Percentiles rank a stretch among this genome's conserved stretches.
These are phyloP conservation scores for Octodon degus DNA, from an alignment of 2,113 vertebrate genomes.

Conservation along the genomic window DNA sequence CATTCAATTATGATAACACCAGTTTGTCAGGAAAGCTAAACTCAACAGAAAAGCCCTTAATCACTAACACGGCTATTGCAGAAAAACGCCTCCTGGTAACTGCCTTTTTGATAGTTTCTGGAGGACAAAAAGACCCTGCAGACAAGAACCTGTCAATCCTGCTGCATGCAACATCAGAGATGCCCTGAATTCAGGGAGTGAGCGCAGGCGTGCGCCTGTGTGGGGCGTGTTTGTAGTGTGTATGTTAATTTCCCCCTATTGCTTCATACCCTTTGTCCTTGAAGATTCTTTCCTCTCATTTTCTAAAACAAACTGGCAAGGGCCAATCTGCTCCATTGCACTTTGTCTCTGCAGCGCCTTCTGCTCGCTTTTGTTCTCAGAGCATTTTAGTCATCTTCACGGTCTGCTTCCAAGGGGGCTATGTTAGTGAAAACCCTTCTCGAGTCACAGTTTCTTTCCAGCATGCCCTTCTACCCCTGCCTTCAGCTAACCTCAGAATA, in stretches of 20 bases:
- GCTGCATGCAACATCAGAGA: not conserved
- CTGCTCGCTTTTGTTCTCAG: not conserved
- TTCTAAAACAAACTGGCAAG: constrained; percentile 48
- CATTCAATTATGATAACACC: constrained; percentile 67
- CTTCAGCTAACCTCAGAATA: constrained; percentile 55
- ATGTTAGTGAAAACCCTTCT: constrained; percentile 18
- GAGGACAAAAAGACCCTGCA: constrained; percentile 51
- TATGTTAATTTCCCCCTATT: not conserved
- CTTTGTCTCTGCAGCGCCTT: constrained; percentile 8
- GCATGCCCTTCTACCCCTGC: not conserved
- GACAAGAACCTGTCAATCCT: constrained; percentile 41
- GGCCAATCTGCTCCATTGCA: not conserved
- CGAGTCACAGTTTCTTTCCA: not conserved
- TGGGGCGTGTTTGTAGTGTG: not conserved
- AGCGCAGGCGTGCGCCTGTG: rapidly evolving
- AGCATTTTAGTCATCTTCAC: constrained; percentile 54
- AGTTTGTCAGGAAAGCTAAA: constrained; percentile 64
- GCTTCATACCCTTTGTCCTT: constrained; percentile 46
- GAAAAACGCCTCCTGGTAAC: not conserved
- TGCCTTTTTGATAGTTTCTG: constrained; percentile 52
- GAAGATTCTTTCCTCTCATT: constrained; percentile 33
- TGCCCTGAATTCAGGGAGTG: rapidly evolving
- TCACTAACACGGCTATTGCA: constrained; percentile 48
- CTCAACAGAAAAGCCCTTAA: constrained; percentile 58
- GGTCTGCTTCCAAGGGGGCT: not conserved